phyloP scores from a whole-genome alignment of 37 sponge, comb jelly and placozoan species.

The Chondrosia reniformis region DNA sequence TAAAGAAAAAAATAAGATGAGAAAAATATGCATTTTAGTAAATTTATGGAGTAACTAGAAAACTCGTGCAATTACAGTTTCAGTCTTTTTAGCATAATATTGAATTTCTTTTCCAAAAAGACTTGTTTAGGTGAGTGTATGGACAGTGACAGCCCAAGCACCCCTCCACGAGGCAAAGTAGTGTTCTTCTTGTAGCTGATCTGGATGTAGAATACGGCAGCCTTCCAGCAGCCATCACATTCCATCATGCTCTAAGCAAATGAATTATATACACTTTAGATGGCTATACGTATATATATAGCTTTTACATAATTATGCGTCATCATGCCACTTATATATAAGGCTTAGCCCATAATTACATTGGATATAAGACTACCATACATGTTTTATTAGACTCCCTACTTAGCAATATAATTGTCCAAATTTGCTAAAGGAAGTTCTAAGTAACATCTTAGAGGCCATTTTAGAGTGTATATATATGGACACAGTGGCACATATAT shows the following conservation, averaged over 20 bases:
- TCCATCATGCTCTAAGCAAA: constrained; percentile 14
- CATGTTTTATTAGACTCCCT: no score
- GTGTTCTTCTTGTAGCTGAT: neutral
- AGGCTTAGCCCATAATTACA: no score
- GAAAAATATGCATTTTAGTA: neutral
- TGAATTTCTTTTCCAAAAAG: neutral
- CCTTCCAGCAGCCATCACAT: constrained; percentile 27
- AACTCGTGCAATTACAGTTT: neutral
- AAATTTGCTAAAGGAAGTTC: no score
- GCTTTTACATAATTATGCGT: no score
- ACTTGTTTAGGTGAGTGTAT: neutral
- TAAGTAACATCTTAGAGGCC: no score
- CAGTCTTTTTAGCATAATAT: neutral
- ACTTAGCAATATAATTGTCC: no score
- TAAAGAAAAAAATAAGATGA: neutral
- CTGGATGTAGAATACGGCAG: constrained; percentile 16
- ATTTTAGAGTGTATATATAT: no score
- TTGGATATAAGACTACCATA: no score
- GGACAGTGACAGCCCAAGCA: neutral
- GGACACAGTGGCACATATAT: no score
- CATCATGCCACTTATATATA: no score
- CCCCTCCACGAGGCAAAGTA: neutral
- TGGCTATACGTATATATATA: neutral
- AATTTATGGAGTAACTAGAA: neutral
- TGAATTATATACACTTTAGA: neutral